phyloP scores from a whole-genome alignment of 1,140 invertebrate species.

The Drosophila sechellia region DNA sequence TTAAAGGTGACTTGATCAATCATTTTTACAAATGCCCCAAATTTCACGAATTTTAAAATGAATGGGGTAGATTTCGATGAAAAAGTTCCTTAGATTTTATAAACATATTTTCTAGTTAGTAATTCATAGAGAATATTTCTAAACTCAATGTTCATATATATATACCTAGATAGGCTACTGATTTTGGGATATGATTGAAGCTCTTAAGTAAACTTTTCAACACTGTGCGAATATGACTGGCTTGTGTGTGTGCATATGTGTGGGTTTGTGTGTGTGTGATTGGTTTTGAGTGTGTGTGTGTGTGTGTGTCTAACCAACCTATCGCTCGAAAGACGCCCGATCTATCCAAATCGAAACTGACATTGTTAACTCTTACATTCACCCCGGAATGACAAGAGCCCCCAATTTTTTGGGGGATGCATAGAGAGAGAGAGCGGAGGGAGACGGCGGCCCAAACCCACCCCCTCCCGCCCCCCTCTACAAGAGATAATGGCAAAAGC shows the following conservation, averaged over 20 bases:
- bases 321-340: constrained; percentile 45
- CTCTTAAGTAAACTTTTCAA: background rate
- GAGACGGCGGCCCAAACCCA: constrained; percentile 40
- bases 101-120: background rate
- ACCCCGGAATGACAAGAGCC: constrained; percentile 61
- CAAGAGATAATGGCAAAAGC: constrained; percentile 12
- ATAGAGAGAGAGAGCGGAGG: constrained; percentile 20
- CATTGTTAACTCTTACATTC: constrained; percentile 82
- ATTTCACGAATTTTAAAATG: background rate
- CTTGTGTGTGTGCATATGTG: background rate
- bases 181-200: background rate
- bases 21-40: background rate
- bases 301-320: constrained; percentile 42
- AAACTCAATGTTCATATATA: background rate
- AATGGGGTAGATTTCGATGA: background rate
- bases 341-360: constrained; percentile 78
- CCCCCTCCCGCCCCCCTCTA: constrained; percentile 36
- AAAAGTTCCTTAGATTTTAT: background rate
- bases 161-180: constrained; percentile 1
- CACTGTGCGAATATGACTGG: constrained; percentile 2
- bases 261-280: background rate
- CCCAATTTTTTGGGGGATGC: background rate
- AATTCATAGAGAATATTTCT: background rate
- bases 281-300: constrained; percentile 1
- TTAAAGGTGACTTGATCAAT: no score